Evolutionary conservation across 2,113 vertebrate genomes (phyloP).

Genomic region (Orthonyx spaldingii): DNA sequence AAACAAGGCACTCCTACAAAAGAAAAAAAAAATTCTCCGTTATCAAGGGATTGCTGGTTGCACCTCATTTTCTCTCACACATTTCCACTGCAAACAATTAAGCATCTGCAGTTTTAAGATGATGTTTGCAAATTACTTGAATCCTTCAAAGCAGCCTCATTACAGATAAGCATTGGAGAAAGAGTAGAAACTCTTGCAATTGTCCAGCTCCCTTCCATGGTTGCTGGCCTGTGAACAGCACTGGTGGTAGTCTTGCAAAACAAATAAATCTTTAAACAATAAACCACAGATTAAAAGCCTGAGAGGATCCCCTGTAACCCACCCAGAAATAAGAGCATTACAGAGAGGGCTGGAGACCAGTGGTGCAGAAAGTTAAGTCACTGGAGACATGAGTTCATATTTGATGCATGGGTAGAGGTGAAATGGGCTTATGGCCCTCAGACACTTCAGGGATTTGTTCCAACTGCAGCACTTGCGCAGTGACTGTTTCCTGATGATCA

Average conservation of each 20-base stretch:
- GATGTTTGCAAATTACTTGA: not conserved
- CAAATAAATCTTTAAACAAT: conserved; percentile 57
- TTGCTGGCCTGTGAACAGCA: not conserved
- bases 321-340: conserved; percentile 26
- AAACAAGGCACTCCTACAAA: not conserved
- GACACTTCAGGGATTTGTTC: conserved; percentile 27
- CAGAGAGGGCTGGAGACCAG: not conserved
- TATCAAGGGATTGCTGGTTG: not conserved
- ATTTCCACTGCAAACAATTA: not conserved
- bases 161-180: not conserved
- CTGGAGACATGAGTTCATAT: conserved; percentile 15
- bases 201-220: not conserved
- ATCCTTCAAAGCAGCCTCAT: not conserved
- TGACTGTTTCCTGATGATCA: not conserved
- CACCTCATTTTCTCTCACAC: not conserved
- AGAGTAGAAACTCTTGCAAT: not conserved
- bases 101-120: not conserved
- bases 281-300: conserved; percentile 43
- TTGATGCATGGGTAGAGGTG: conserved; percentile 55
- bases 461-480: rapidly evolving
- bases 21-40: not conserved
- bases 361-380: conserved; percentile 36
- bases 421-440: not conserved
- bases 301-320: conserved; percentile 16
- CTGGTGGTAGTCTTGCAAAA: not conserved